Conservation (phyloP, 2,797 vertebrate species). For the Oreonectes daqikongensis region DNA sequence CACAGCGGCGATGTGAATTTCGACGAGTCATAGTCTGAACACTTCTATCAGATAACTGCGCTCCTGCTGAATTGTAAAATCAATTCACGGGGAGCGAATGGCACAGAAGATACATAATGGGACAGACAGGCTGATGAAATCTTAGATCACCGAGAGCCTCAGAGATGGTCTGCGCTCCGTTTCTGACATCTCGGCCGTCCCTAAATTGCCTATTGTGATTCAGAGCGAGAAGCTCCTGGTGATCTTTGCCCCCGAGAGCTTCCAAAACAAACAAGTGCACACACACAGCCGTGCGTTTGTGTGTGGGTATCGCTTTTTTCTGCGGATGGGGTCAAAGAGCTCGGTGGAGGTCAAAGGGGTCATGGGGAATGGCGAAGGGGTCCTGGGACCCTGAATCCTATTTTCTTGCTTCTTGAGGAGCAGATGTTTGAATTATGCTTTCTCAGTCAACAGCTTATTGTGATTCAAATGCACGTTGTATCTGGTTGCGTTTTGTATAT, state of each 20-base stretch:
- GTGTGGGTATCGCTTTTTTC: slow-evolving; percentile 36
- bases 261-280: slow-evolving; percentile 50
- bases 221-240: slow-evolving; percentile 43
- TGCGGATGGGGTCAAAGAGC: slow-evolving; percentile 52
- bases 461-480: slow-evolving; percentile 29
- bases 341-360: slow-evolving; percentile 45
- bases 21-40: slow-evolving; percentile 49
- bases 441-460: slow-evolving; percentile 18
- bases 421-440: slow-evolving; percentile 53
- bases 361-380: slow-evolving; percentile 51
- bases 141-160: slow-evolving; percentile 38
- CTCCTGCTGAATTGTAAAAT: slow-evolving; percentile 44
- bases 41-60: slow-evolving; percentile 30
- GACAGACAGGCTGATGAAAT: slow-evolving; percentile 42
- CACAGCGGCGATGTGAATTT: slow-evolving; percentile 13
- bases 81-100: slow-evolving; percentile 36
- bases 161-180: slow-evolving; percentile 20
- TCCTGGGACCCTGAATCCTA: slow-evolving; percentile 59
- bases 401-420: slow-evolving; percentile 51
- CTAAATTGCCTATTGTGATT: slow-evolving; percentile 53
- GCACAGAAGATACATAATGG: slow-evolving; percentile 36
- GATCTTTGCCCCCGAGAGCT: slow-evolving; percentile 50
- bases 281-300: slow-evolving; percentile 10
- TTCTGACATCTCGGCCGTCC: slow-evolving; percentile 12
- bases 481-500: slow-evolving; percentile 4